Percentiles rank a stretch among this genome's conserved stretches.
phyloP scores from a whole-genome alignment of 2,113 vertebrate genomes.

The Triplophysa siluroides region DNA sequence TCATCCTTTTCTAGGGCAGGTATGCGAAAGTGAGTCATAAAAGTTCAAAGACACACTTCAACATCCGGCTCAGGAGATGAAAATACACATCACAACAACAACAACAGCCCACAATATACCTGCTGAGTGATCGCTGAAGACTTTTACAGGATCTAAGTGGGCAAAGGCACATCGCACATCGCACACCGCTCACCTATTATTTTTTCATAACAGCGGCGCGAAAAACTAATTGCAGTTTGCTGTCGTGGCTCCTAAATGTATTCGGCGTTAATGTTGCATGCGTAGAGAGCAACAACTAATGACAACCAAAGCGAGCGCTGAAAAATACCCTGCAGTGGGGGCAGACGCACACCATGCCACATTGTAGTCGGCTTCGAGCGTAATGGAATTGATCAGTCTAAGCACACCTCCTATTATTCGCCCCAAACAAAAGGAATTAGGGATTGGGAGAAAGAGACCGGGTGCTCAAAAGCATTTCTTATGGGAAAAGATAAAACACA shows the following conservation, averaged over 20 bases:
- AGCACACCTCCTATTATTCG: constrained; percentile 21
- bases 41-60: constrained; percentile 39
- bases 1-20: constrained; percentile 34
- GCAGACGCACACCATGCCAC: constrained; percentile 23
- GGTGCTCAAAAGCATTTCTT: constrained; percentile 12
- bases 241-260: constrained; percentile 10
- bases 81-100: background rate
- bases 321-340: background rate
- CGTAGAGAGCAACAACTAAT: constrained; percentile 54
- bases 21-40: constrained; percentile 25
- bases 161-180: too few species aligned
- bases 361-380: constrained; percentile 15
- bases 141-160: background rate
- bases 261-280: constrained; percentile 52
- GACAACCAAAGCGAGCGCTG: constrained; percentile 44
- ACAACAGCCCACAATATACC: background rate
- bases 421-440: constrained; percentile 27
- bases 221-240: background rate
- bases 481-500: constrained; percentile 2
- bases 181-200: background rate
- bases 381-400: constrained; percentile 20
- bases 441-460: background rate
- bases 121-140: background rate
- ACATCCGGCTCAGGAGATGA: background rate
- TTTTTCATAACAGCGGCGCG: background rate